Base-by-base conservation (phyloP, 2,888 invertebrate species). In the Drosophila merina region DNA sequence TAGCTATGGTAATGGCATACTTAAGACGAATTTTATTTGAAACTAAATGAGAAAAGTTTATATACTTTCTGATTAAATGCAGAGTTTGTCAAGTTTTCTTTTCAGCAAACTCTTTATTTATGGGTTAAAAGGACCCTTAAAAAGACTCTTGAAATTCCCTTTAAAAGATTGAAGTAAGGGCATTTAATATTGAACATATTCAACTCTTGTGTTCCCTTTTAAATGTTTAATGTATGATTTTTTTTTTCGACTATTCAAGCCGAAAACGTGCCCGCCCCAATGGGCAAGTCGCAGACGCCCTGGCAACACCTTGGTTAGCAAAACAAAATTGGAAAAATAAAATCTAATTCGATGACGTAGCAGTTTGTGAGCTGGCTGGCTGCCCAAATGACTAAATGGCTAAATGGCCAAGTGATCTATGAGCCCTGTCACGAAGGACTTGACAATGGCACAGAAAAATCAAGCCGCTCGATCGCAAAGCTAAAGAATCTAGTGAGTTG, bases 301-400 rank as follows among this genome's bases (percentile, higher is more conserved):
- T 75, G 85, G 85, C 79, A 82, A 82, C 82, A 85, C 75, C 72
- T 75, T 72, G 76, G 78, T 55, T 60, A 63, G 66, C 56, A 77
- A 77, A 73, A 47, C 33, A 57, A 38, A 68, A 66, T 47, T 10
- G 50, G 51, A 54, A 51, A 66, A 71, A 56, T 58, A 48, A 67
- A 63, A 33, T 42, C 9, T 8, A 42, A 42, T 31, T 12, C 57
- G 74, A 72, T 85, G 85, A 81, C 86, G 82, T 69, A 64, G 82
- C 85, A 57, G 26, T 57, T 64, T 69, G 63, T 42, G 40, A 20
- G 40, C 40, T 42, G 40, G 40, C 40, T 20, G 2, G 14, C 20
- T 42, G 40, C 14, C 36, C 36, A 36, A 36, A n/a, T 36, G 36
- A 36, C n/a, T 36, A 36, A 36, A 20, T 42, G 62, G 64, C n/a